phyloP scores from a whole-genome alignment of 23 tunicate species.

The Botrylloides violaceus region DNA sequence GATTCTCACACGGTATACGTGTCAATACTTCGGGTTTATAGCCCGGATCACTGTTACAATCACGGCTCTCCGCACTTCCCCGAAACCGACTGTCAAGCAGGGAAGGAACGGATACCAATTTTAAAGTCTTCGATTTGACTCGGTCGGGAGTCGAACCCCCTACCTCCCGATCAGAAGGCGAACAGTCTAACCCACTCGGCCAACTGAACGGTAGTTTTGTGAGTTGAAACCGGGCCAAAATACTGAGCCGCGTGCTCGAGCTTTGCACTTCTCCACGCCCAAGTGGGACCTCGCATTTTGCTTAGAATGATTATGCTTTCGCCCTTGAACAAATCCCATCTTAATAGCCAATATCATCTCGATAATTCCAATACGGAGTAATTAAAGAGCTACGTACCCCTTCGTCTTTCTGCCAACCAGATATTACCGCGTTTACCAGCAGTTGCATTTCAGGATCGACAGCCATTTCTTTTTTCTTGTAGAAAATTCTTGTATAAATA shows the following conservation, averaged over 20 bases:
- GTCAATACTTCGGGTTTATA: no score
- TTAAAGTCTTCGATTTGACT: no score
- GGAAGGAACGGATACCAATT: no score
- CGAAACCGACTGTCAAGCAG: no score
- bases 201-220: no score
- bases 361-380: slow-evolving; percentile 19
- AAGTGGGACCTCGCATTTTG: slow-evolving; percentile 1
- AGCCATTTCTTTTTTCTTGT: slow-evolving; percentile 24
- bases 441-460: slow-evolving; percentile 8
- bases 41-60: no score
- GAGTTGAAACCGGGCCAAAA: slow-evolving; percentile 51
- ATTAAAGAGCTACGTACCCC: background rate
- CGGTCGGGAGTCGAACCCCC: no score
- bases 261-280: slow-evolving; percentile 42
- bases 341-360: slow-evolving; percentile 20
- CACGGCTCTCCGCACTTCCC: no score
- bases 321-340: slow-evolving; percentile 30
- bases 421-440: background rate
- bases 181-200: no score
- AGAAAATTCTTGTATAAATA: slow-evolving; percentile 10
- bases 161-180: no score
- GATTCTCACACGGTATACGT: no score
- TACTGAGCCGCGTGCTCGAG: slow-evolving; percentile 28
- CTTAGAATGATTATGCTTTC: background rate
- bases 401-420: background rate